These are phyloP conservation scores for Tauraco erythrolophus DNA, from an alignment of 2,113 vertebrate species.

Conservation along the genomic window DNA sequence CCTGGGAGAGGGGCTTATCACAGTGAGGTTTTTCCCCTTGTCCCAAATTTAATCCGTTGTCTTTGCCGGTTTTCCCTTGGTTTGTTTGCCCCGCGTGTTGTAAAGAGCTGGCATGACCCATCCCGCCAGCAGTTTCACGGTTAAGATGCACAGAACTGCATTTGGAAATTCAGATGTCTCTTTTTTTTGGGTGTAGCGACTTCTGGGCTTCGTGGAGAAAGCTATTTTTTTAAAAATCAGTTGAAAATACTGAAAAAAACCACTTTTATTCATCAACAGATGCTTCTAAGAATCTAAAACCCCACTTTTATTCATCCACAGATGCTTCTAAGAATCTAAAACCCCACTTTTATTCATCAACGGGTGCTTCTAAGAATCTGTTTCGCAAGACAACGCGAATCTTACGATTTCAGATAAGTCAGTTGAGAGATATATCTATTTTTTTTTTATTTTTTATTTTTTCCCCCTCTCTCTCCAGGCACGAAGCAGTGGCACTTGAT, in stretches of 20 bases:
- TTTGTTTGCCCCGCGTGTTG: background rate
- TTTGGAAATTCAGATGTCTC: background rate
- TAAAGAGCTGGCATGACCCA: background rate
- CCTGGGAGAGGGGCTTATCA: background rate
- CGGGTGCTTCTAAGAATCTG: background rate
- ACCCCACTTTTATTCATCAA: fast-evolving
- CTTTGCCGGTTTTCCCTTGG: background rate
- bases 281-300: background rate
- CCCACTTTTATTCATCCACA: background rate
- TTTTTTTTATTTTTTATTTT: background rate
- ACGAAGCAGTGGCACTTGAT: conserved; percentile 93
- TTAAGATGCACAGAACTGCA: background rate
- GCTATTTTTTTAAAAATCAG: background rate
- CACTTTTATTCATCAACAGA: background rate
- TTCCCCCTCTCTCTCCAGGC: conserved; percentile 64
- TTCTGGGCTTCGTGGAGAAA: background rate
- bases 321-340: background rate
- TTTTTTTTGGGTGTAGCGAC: background rate
- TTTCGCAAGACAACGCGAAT: fast-evolving
- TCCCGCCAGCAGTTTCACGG: background rate
- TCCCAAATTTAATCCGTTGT: background rate
- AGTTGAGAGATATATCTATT: too few relatives aligned
- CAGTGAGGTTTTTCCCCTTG: background rate
- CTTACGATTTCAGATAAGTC: background rate
- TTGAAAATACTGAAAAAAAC: background rate